These are phyloP conservation scores for Leucopternis melanops DNA, from an alignment of 2,113 vertebrate genomes.

Conservation along the genomic window DNA sequence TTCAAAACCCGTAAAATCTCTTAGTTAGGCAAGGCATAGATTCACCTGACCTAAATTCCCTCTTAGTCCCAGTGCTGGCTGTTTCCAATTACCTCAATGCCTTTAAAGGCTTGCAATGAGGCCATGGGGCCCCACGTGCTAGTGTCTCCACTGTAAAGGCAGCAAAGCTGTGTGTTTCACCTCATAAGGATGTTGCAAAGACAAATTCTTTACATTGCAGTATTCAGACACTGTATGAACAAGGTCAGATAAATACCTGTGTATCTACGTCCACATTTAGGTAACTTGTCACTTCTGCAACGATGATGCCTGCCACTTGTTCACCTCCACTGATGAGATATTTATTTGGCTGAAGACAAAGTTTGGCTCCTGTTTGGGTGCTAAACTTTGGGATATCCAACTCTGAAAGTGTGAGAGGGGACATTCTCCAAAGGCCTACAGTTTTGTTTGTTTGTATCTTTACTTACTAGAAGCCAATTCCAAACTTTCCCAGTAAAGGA, in stretches of 20 bases:
- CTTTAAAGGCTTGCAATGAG: background rate
- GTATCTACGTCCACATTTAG: rapidly evolving
- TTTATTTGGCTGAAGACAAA: background rate
- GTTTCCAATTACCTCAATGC: background rate
- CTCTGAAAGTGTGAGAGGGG: background rate
- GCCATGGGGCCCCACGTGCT: background rate
- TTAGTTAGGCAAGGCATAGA: background rate
- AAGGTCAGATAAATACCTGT: background rate
- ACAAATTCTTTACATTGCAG: background rate
- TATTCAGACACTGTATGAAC: background rate
- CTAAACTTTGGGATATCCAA: background rate
- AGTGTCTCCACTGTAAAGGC: rapidly evolving
- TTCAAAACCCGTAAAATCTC: background rate
- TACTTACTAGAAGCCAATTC: background rate
- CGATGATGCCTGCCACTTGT: background rate
- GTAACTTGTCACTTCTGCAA: background rate
- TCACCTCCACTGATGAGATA: background rate
- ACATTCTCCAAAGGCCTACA: background rate
- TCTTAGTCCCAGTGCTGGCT: background rate
- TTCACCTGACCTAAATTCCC: background rate
- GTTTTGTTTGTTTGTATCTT: background rate
- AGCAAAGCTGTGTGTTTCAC: background rate
- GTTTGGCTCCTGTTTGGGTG: background rate
- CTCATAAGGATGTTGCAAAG: background rate
- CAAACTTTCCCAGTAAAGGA: background rate